A percentile compares a stretch with the other conserved stretches of the same genome.
Evolutionary conservation across 1,140 invertebrate genomes (phyloP).

Genomic region (Drosophila sproati): DNA sequence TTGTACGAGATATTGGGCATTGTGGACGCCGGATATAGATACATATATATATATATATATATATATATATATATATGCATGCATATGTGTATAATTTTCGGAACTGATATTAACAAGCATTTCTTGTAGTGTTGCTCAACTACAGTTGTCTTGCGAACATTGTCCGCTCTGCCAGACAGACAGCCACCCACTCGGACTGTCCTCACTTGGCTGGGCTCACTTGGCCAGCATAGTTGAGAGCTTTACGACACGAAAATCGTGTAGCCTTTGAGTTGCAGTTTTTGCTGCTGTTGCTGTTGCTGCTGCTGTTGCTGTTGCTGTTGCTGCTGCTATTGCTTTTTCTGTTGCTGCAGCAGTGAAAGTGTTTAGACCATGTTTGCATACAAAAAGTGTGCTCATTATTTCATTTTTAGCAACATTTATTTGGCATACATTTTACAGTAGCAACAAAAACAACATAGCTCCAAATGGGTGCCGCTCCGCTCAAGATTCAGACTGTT

Average conservation of each 20-base stretch:
- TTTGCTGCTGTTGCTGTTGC: neutral
- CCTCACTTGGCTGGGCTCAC: neutral
- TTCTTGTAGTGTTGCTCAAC: conserved; percentile 1
- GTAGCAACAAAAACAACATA: conserved; percentile 30
- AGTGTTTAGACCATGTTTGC: conserved; percentile 57
- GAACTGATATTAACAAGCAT: neutral
- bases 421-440: conserved; percentile 53
- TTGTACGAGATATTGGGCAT: too few species aligned
- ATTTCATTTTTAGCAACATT: conserved; percentile 63
- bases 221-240: conserved; percentile 35
- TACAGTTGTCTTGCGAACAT: neutral
- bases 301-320: neutral
- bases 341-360: conserved; percentile 45
- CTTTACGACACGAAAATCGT: conserved; percentile 64
- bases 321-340: too few species aligned
- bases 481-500: conserved; percentile 18
- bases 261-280: conserved; percentile 36
- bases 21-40: too few species aligned
- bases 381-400: conserved; percentile 60
- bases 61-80: too few species aligned
- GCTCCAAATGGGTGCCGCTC: conserved; percentile 31
- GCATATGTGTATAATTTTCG: too few species aligned
- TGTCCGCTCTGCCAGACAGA: neutral
- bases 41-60: too few species aligned
- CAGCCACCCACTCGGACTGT: conserved; percentile 9